Conservation (phyloP, 2,113 vertebrate species). For the Otolemur garnettii region DNA sequence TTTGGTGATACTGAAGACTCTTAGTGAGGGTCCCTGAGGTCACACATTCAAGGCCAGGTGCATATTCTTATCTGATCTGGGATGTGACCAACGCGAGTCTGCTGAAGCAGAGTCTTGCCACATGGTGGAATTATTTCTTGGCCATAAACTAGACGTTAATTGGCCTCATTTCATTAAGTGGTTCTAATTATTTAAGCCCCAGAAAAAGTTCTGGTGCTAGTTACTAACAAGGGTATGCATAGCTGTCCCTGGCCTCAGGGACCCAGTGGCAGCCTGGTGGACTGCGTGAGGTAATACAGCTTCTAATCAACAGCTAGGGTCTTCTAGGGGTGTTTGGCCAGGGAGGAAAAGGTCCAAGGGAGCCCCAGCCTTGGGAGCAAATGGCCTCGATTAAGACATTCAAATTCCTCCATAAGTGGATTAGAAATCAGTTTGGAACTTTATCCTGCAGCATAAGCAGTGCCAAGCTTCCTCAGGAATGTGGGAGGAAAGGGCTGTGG, state of each 20-base stretch:
- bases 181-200: conserved; percentile 17
- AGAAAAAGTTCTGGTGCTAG: background rate
- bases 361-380: background rate
- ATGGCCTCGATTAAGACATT: background rate
- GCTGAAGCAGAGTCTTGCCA: background rate
- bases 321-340: too few species aligned
- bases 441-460: background rate
- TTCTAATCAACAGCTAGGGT: background rate
- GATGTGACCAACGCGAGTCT: rapidly evolving
- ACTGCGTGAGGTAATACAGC: background rate
- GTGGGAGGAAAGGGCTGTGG: rapidly evolving
- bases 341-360: background rate
- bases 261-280: rapidly evolving
- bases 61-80: rapidly evolving
- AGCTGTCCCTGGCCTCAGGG: background rate
- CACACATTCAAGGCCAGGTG: rapidly evolving
- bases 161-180: conserved; percentile 29
- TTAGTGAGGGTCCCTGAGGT: rapidly evolving
- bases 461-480: background rate
- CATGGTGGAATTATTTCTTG: background rate
- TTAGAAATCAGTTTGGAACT: background rate
- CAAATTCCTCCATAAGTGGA: rapidly evolving
- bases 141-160: conserved; percentile 1
- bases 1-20: rapidly evolving
- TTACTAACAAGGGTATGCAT: background rate